Conservation (phyloP, 2,113 vertebrate genomes). For the Marmota flaviventris region DNA sequence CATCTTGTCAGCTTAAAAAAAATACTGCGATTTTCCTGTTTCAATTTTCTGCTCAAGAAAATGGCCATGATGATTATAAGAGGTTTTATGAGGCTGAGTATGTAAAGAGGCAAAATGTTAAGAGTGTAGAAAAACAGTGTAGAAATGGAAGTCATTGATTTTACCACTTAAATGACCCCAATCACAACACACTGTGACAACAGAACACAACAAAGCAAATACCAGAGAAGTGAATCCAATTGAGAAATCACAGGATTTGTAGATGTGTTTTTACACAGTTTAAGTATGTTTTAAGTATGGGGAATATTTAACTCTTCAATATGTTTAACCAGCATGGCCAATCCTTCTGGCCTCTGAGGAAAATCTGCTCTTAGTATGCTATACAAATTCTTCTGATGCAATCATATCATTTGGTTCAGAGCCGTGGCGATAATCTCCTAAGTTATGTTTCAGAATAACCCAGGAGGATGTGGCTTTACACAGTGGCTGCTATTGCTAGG, state of each 20-base stretch:
- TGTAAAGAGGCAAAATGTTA: slow-evolving; percentile 1
- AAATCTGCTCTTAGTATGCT: background rate
- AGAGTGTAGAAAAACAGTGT: background rate
- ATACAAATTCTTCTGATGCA: background rate
- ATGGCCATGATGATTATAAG: background rate
- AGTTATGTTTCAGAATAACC: background rate
- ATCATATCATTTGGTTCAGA: background rate
- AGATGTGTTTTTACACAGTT: background rate
- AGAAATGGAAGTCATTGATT: background rate
- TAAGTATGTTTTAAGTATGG: background rate
- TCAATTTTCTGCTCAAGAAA: slow-evolving; percentile 12
- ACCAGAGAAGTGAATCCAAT: background rate
- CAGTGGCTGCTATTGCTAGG: background rate
- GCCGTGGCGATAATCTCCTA: background rate
- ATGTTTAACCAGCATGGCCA: background rate
- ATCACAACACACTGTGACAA: background rate
- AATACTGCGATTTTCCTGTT: background rate
- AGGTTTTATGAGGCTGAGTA: slow-evolving; percentile 52
- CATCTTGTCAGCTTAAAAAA: background rate
- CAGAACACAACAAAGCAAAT: background rate
- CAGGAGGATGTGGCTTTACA: background rate
- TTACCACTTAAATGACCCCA: background rate
- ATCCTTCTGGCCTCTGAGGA: background rate
- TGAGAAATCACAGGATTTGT: background rate
- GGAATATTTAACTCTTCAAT: slow-evolving; percentile 29